phyloP scores from a whole-genome alignment of 2,888 invertebrate species.

The Gymnocheta viridis region DNA sequence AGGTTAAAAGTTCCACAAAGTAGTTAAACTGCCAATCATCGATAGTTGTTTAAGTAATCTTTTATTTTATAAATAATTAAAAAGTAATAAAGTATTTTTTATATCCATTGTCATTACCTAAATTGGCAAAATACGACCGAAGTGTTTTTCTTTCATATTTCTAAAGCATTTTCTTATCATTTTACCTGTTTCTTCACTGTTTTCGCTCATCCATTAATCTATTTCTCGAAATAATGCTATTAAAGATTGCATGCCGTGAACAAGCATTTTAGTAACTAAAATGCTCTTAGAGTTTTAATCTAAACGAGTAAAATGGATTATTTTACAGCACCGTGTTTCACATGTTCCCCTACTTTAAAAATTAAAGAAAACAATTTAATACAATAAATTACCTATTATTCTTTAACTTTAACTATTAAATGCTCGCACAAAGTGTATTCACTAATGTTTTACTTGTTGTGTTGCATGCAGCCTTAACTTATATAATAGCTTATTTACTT shows the following conservation, averaged over 20 bases:
- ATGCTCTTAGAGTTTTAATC: slow-evolving; percentile 40
- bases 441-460: slow-evolving; percentile 2
- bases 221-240: slow-evolving; percentile 18
- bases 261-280: slow-evolving; percentile 52
- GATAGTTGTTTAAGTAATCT: not conserved
- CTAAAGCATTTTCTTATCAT: not conserved
- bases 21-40: not conserved
- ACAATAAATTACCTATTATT: slow-evolving; percentile 15
- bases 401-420: not conserved
- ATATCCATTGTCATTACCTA: not conserved
- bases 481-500: slow-evolving; percentile 19
- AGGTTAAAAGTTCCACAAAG: not conserved
- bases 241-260: slow-evolving; percentile 43
- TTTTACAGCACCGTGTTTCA: not conserved
- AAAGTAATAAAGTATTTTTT: not conserved
- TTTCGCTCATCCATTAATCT: slow-evolving; percentile 5
- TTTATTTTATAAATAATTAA: not conserved
- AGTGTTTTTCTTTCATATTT: not conserved
- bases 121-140: too few relatives aligned
- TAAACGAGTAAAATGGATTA: not conserved
- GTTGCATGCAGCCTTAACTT: slow-evolving; percentile 11
- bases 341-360: not conserved
- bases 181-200: not conserved
- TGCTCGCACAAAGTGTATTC: not conserved
- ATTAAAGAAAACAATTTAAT: not conserved